Evolutionary conservation across 2,113 vertebrate species (phyloP).

Genomic region (Atherinomorus stipes): DNA sequence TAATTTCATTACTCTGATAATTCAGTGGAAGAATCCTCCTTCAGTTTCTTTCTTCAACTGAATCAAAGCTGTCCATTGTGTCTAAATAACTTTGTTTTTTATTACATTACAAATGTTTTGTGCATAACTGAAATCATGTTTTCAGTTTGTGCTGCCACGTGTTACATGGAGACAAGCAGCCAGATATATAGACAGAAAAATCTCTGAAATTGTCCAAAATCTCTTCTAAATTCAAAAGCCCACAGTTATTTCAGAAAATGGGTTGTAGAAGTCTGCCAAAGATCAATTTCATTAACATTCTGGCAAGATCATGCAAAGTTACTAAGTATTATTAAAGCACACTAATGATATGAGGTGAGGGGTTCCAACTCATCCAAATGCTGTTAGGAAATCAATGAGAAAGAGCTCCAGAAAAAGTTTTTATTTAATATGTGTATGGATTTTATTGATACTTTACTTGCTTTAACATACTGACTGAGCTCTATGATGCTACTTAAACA

Average conservation of each 20-base stretch:
- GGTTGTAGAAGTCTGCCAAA: slow-evolving; percentile 49
- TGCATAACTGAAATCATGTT: slow-evolving; percentile 14
- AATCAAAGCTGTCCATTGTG: neutral
- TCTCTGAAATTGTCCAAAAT: neutral
- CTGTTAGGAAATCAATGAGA: slow-evolving; percentile 40
- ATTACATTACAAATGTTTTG: slow-evolving; percentile 8
- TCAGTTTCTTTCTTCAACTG: slow-evolving; percentile 2
- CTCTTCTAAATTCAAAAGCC: slow-evolving; percentile 37
- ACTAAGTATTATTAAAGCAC: slow-evolving; percentile 49
- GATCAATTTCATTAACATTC: slow-evolving; percentile 69
- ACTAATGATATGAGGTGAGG: slow-evolving; percentile 29
- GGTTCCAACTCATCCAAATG: slow-evolving; percentile 21
- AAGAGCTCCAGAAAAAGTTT: slow-evolving; percentile 3
- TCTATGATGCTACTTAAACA: neutral
- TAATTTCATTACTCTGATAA: neutral
- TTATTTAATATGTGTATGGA: neutral
- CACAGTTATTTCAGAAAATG: slow-evolving; percentile 52
- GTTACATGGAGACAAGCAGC: accelerated
- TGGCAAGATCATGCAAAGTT: slow-evolving; percentile 42
- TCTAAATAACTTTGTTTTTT: neutral
- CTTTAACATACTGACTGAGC: neutral
- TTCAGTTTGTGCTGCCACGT: neutral
- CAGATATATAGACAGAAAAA: slow-evolving; percentile 1
- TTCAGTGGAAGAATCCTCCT: neutral
- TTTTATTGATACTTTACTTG: neutral